Evolutionary conservation across 2,113 vertebrate species (phyloP).

Genomic region (Serilophus lunatus): DNA sequence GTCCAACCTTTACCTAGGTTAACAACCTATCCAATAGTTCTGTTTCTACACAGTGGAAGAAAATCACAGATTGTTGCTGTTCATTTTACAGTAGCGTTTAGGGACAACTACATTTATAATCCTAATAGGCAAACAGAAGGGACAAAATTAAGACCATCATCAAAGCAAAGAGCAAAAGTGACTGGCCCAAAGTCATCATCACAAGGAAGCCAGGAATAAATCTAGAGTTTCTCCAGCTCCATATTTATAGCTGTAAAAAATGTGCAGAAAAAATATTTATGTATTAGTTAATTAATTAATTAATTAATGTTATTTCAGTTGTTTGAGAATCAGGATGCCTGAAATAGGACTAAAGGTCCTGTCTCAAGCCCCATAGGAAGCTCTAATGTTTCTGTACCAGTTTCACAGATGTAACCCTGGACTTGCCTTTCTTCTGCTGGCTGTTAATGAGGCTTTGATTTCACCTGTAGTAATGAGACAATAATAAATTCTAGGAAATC

Average conservation of each 20-base stretch:
- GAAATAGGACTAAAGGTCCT: not conserved
- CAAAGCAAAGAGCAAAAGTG: not conserved
- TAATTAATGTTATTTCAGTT: not conserved
- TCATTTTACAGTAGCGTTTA: not conserved
- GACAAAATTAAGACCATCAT: not conserved
- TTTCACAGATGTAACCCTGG: not conserved
- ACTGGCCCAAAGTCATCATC: not conserved
- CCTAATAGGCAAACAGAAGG: not conserved
- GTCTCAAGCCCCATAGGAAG: not conserved
- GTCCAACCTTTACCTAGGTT: too few relatives aligned
- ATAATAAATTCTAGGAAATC: not conserved
- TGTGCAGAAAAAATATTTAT: not conserved
- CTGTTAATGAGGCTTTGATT: not conserved
- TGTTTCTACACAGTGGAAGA: not conserved
- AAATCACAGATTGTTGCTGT: not conserved
- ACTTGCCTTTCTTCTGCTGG: not conserved
- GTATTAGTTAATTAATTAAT: not conserved
- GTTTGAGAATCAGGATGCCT: not conserved
- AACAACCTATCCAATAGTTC: too few relatives aligned
- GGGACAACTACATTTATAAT: not conserved
- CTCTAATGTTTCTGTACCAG: not conserved
- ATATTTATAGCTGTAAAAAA: not conserved
- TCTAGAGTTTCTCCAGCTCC: not conserved
- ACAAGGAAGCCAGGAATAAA: not conserved
- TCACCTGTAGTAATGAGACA: not conserved